Evolutionary conservation across 1,140 invertebrate genomes (phyloP).

Genomic region (Apolygus lucorum): DNA sequence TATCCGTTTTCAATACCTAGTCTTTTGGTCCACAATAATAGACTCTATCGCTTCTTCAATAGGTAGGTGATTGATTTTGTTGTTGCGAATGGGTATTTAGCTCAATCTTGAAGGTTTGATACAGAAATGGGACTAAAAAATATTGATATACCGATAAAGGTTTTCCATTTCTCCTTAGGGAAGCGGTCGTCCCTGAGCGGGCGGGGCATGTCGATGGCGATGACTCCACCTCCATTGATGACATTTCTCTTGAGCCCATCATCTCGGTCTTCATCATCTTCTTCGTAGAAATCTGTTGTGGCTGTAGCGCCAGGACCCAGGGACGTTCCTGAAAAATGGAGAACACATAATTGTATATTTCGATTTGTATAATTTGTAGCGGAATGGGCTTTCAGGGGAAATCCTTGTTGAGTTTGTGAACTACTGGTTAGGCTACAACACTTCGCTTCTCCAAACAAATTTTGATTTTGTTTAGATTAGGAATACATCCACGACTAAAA

Average conservation of each 20-base stretch:
- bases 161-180: conserved; percentile 64
- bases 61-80: too few relatives aligned
- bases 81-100: too few relatives aligned
- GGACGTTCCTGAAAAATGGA: conserved; percentile 12
- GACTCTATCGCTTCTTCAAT: background rate
- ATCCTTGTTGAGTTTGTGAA: too few relatives aligned
- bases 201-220: conserved; percentile 48
- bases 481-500: too few relatives aligned
- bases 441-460: too few relatives aligned
- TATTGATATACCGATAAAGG: conserved; percentile 54
- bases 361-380: too few relatives aligned
- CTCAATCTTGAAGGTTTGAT: too few relatives aligned
- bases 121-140: conserved; percentile 29
- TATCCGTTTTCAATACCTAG: too few relatives aligned
- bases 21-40: background rate
- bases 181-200: conserved; percentile 51
- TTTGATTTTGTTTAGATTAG: too few relatives aligned
- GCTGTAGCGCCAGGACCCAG: conserved; percentile 1
- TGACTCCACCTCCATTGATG: conserved; percentile 41
- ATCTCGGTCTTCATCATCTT: conserved; percentile 42
- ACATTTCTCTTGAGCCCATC: conserved; percentile 39
- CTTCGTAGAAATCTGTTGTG: conserved; percentile 41
- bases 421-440: too few relatives aligned
- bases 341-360: too few relatives aligned
- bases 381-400: too few relatives aligned